Percentiles rank a stretch among this genome's conserved stretches.
phyloP scores from a whole-genome alignment of 2,797 vertebrate species.

The Pseudochirops corinnae region DNA sequence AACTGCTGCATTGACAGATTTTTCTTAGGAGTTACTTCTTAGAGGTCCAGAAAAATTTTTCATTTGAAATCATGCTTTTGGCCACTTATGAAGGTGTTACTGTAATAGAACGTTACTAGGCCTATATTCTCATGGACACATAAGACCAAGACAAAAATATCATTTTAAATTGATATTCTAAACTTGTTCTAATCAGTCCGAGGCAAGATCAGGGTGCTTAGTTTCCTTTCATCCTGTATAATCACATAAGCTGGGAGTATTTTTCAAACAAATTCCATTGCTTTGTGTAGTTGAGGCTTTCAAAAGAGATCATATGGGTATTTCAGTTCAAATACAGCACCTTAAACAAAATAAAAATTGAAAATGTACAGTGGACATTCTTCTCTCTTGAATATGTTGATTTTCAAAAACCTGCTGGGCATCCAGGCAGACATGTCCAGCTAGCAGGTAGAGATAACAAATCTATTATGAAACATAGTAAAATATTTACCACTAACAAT shows the following conservation, averaged over 20 bases:
- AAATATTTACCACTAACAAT: background rate
- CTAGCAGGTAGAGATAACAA: background rate
- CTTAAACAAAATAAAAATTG: background rate
- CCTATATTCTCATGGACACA: background rate
- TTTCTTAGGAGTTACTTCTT: background rate
- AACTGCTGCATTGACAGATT: background rate
- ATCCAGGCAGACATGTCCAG: background rate
- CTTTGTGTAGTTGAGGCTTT: background rate
- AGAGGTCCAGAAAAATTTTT: accelerated
- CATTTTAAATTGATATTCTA: background rate
- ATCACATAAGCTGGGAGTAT: background rate
- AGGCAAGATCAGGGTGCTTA: background rate
- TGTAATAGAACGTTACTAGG: background rate
- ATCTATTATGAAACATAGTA: background rate
- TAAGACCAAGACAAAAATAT: background rate
- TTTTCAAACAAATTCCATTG: background rate
- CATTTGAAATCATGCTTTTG: constrained; percentile 41
- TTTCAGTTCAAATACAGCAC: background rate
- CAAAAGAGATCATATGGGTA: background rate
- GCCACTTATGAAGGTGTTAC: background rate
- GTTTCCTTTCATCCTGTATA: background rate
- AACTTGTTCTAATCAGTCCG: background rate
- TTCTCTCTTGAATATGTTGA: background rate
- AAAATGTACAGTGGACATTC: background rate
- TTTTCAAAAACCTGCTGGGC: background rate